phyloP scores from a whole-genome alignment of 2,888 invertebrate species.

The Gonocerus acuteangulatus region DNA sequence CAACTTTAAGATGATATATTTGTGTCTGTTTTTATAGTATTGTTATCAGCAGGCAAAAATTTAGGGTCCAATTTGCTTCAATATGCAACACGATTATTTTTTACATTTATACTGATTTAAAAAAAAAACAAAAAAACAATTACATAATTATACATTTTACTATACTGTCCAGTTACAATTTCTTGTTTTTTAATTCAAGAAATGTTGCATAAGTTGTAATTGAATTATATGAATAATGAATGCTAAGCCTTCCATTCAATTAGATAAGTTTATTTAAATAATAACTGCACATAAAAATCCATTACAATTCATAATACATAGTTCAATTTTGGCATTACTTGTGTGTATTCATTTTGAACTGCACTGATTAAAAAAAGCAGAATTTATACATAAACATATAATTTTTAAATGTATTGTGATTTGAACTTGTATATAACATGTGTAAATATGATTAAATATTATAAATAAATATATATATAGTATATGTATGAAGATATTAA shows the following conservation, averaged over 20 bases:
- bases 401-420: neutral
- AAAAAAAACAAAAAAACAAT: no score
- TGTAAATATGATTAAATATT: constrained; percentile 1
- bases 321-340: no score
- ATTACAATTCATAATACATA: no score
- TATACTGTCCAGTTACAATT: no score
- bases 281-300: no score
- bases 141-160: no score
- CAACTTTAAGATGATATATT: neutral
- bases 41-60: no score
- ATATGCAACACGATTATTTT: neutral
- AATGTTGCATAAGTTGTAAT: neutral
- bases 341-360: neutral
- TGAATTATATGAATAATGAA: neutral
- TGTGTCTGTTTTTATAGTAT: neutral
- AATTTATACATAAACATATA: neutral
- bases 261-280: no score
- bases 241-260: no score
- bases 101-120: no score
- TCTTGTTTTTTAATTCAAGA: neutral
- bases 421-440: neutral
- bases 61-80: neutral
- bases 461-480: neutral
- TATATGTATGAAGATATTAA: neutral
- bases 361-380: neutral